Conservation (phyloP, 2,797 vertebrate species). For the Merluccius polli region DNA sequence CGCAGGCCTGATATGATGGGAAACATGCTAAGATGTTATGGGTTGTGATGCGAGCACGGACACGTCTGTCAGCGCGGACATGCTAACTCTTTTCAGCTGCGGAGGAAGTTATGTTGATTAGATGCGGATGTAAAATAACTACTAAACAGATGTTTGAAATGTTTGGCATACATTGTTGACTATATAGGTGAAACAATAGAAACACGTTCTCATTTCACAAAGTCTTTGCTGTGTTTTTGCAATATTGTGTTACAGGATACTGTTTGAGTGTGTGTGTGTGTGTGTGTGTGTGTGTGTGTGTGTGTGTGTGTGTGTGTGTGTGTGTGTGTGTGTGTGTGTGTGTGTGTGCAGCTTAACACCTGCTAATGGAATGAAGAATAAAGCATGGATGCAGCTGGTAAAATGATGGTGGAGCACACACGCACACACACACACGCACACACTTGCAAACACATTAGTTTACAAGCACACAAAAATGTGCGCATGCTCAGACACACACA, state of each 20-base stretch:
- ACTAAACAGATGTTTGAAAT: no score
- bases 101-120: no score
- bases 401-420: neutral
- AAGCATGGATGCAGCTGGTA: neutral
- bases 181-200: no score
- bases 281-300: slow-evolving; percentile 16
- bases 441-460: neutral
- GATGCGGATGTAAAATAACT: no score
- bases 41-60: no score
- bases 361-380: slow-evolving; percentile 5
- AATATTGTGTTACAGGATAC: neutral
- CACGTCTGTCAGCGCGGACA: no score
- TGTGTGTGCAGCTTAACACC: slow-evolving; percentile 13
- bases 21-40: neutral
- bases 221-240: neutral
- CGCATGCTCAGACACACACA: neutral
- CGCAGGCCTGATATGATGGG: neutral
- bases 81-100: no score
- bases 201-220: no score
- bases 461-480: neutral
- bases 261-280: slow-evolving; percentile 6
- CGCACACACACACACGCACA: neutral
- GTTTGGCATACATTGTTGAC: no score
- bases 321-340: slow-evolving; percentile 16
- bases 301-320: slow-evolving; percentile 9